Base-by-base conservation (phyloP, 2,797 vertebrate species). In the Phaenicophaeus curvirostris region DNA sequence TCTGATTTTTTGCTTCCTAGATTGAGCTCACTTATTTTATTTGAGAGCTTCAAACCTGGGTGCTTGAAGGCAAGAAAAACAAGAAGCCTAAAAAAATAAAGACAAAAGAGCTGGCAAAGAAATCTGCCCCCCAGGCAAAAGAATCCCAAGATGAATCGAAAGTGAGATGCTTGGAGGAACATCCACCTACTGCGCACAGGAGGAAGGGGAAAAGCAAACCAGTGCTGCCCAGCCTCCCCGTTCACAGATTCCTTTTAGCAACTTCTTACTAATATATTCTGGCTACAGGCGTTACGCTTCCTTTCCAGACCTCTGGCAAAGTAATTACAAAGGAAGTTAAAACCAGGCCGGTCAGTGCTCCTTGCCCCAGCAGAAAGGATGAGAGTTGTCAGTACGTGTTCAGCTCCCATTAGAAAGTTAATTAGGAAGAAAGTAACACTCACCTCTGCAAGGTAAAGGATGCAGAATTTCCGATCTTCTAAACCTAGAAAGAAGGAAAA, bases 381-480 rank as follows among this genome's bases (percentile, higher is more conserved):
- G 73, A 33, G 80, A 71, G 72, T 20, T 67, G 12, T 53, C 20
- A 72, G 66, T 3, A 37, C 2, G 1, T 53, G 59, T 3, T 50
- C 42, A 59, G 74, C 37, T 72, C 68, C 61, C 76, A 23, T 19
- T 10, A 28, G 37, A 14, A 71, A 87, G 72, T 44, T 62, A 17
- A 87, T 33, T 8, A 20, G 57, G 42, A 66, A 69, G 94, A 33
- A 15, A 61, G 58, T 37, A 91, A 10, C 58, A 97, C 99, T 99
- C 98, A 99, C 99, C 99, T 99, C 99, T 3, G 99, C 99, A 92
- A 99, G 98, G 97, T 99, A 99, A 93, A 99, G 99, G 92, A 99
- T 96, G 94, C 99, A 99, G 97, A 99, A 99, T 86, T 98, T 98
- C 97, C 98, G 98, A 91, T 99, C 98, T 84, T 99, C 98, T 6